These are phyloP conservation scores for Siphlonurus alternatus DNA, from an alignment of 2,888 invertebrate species.

Conservation along the genomic window DNA sequence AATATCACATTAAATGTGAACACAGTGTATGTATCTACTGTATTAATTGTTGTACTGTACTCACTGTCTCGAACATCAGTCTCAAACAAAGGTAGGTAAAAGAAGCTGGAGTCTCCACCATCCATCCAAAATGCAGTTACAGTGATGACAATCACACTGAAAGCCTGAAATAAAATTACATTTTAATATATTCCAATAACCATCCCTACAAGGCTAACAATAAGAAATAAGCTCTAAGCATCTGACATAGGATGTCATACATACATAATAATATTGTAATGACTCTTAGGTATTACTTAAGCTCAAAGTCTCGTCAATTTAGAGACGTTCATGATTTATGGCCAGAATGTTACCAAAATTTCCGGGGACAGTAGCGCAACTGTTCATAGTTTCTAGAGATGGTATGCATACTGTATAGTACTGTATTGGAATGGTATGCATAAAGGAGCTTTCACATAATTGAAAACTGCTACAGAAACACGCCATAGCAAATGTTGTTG, in stretches of 20 bases:
- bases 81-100: slow-evolving; percentile 80
- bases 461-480: too few relatives aligned
- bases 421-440: slow-evolving; percentile 2
- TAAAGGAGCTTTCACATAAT: too few relatives aligned
- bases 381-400: too few relatives aligned
- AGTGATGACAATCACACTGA: slow-evolving; percentile 57
- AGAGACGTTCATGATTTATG: too few relatives aligned
- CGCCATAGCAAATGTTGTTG: too few relatives aligned
- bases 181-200: slow-evolving; percentile 3
- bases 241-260: not conserved
- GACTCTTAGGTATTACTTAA: not conserved
- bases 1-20: not conserved
- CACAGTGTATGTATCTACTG: not conserved
- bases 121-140: slow-evolving; percentile 55
- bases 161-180: slow-evolving; percentile 33
- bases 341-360: too few relatives aligned
- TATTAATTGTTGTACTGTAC: slow-evolving; percentile 21
- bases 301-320: too few relatives aligned
- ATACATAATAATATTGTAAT: slow-evolving; percentile 1
- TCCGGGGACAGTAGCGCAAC: too few relatives aligned
- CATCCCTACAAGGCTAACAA: not conserved
- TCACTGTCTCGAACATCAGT: slow-evolving; percentile 60
- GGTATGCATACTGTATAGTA: too few relatives aligned
- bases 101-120: slow-evolving; percentile 79
- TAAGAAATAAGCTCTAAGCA: slow-evolving; percentile 1